Evolutionary conservation across 2,888 invertebrate genomes (phyloP), one percentile per base, ranked within the genome.

Genomic region (Drepana falcataria): DNA sequence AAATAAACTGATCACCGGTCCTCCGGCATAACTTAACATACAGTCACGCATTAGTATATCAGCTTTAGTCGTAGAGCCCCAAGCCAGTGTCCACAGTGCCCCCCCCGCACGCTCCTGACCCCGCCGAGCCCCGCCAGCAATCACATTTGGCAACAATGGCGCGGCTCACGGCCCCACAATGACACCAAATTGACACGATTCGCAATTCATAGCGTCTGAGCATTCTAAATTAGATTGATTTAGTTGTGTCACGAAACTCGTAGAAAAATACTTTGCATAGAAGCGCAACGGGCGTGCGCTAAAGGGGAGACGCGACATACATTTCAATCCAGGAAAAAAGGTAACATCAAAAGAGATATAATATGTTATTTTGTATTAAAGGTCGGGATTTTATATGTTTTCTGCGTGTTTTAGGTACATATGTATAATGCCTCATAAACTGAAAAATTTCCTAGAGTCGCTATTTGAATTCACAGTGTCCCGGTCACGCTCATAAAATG

Each of bases 121-220:
- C 5, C 37, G 0, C 37, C 4, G 37, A 37, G 4, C 4, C 37
- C 37, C 37, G 37, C 4, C 37, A 5, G 5, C 37, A 55, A 60
- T 63, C 60, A 59, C 63, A 53, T 65, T 58, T 59, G 63, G 55
- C 48, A 52, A 35, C 57, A 58, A 58, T 57, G 0, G 41, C 41
- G 9, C 41, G 41, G 41, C 4, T 41, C 41, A 9, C 44, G 9
- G 44, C 9, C 9, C 44, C 6, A 44, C 44, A 44, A 44, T 44
- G 9, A 44, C 44, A 44, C 9, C 3, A 3, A 9, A 44, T 44
- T 44, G 44, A 37, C 37, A 37, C 37, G 37, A 44, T 44, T 9
- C 9, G 9, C 44, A 3, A 9, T 7, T 4, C 35, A 6, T 7
- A 33, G 9, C 21, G 21, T 34, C 34, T 21, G 41, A n/a, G n/a